These are phyloP conservation scores for Ennomos fuscantarius DNA, from an alignment of 2,888 invertebrate genomes.

Conservation along the genomic window DNA sequence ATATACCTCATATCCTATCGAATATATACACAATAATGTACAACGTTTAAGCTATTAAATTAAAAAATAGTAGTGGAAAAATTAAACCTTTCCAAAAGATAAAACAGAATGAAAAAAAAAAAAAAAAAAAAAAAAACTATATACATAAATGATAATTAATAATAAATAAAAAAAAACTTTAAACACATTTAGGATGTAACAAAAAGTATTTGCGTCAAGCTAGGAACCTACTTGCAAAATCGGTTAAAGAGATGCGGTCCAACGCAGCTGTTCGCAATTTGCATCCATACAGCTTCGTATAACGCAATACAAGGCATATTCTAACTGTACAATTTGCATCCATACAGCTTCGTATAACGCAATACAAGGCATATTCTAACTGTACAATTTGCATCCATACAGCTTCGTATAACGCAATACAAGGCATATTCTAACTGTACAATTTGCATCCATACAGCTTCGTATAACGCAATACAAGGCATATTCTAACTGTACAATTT, in stretches of 20 bases:
- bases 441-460: conserved; percentile 10
- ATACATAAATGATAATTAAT: no score
- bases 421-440: neutral
- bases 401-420: conserved; percentile 8
- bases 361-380: neutral
- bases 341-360: conserved; percentile 11
- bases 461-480: conserved; percentile 6
- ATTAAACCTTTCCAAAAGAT: no score
- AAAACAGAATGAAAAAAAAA: no score
- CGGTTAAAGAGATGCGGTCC: conserved; percentile 11
- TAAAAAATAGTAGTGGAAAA: no score
- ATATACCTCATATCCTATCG: no score
- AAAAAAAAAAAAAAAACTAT: no score
- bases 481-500: neutral
- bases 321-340: neutral
- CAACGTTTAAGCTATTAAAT: no score
- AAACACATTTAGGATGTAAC: no score
- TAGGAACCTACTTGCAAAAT: no score
- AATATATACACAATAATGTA: no score
- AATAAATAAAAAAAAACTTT: no score
- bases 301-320: conserved; percentile 4
- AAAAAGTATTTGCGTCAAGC: no score
- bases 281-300: conserved; percentile 17
- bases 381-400: conserved; percentile 6
- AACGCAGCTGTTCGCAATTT: conserved; percentile 23